These are phyloP conservation scores for Erebia ligea DNA, from an alignment of 2,888 invertebrate genomes.

Conservation along the genomic window DNA sequence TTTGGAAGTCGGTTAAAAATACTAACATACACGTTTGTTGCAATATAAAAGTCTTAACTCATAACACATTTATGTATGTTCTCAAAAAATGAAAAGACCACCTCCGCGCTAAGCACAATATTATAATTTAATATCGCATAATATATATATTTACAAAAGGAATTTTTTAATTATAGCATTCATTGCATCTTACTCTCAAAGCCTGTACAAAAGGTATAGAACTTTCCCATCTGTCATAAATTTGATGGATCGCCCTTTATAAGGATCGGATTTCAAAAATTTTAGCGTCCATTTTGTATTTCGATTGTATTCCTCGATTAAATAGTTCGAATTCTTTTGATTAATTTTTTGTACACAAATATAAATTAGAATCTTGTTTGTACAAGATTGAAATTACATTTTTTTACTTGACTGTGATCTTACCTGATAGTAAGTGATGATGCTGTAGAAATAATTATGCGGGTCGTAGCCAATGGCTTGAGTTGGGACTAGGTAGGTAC, in stretches of 20 bases:
- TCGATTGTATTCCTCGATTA: constrained; percentile 69
- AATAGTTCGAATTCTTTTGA: constrained; percentile 64
- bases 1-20: no score
- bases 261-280: constrained; percentile 76
- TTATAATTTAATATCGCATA: constrained; percentile 1
- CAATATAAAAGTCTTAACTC: background rate
- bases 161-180: constrained; percentile 36
- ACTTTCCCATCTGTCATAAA: constrained; percentile 69
- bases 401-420: background rate
- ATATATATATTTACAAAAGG: constrained; percentile 30
- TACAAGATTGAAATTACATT: background rate
- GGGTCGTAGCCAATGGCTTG: no score
- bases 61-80: background rate
- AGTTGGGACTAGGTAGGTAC: no score
- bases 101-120: constrained; percentile 8
- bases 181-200: constrained; percentile 38
- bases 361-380: constrained; percentile 10
- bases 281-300: constrained; percentile 66
- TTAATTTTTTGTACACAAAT: constrained; percentile 39
- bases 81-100: background rate
- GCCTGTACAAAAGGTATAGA: constrained; percentile 49
- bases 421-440: no score
- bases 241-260: constrained; percentile 72
- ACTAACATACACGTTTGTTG: background rate
- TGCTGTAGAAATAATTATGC: no score